phyloP scores from a whole-genome alignment of 2,888 invertebrate species.

The Papilio demoleus region DNA sequence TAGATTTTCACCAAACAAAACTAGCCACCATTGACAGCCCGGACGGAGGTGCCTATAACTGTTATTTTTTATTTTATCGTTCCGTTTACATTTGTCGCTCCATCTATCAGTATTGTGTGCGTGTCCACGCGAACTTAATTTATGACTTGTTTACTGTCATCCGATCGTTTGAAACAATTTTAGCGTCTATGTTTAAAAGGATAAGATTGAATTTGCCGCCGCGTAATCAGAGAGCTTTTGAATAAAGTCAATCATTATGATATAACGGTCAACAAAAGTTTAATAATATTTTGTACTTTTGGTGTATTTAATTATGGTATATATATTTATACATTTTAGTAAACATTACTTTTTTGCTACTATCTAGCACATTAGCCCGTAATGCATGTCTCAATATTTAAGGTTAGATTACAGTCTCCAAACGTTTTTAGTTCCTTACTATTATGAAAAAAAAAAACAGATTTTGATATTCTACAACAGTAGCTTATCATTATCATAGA shows the following conservation, averaged over 20 bases:
- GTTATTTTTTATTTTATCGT: conserved; percentile 52
- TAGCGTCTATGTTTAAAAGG: neutral
- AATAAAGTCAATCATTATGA: conserved; percentile 20
- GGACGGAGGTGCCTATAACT: conserved; percentile 22
- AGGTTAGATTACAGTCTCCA: neutral
- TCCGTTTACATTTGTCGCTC: conserved; percentile 56
- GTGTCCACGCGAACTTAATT: conserved; percentile 56
- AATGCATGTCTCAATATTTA: neutral
- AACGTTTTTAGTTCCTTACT: too few species aligned
- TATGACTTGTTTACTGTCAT: conserved; percentile 68
- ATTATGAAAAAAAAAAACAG: too few species aligned
- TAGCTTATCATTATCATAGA: too few species aligned
- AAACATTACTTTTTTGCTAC: neutral
- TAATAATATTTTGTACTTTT: conserved; percentile 7
- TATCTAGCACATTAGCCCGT: neutral
- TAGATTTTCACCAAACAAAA: conserved; percentile 34
- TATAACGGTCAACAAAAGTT: conserved; percentile 7
- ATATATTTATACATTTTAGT: too few species aligned
- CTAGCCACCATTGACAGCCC: neutral
- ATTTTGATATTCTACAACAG: too few species aligned
- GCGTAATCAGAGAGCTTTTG: neutral
- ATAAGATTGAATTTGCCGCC: conserved; percentile 9
- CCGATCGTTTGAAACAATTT: conserved; percentile 10
- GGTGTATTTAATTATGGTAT: neutral
- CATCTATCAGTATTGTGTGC: conserved; percentile 54